Evolutionary conservation across 2,888 invertebrate species (phyloP).

Genomic region (Oscheius sp.): DNA sequence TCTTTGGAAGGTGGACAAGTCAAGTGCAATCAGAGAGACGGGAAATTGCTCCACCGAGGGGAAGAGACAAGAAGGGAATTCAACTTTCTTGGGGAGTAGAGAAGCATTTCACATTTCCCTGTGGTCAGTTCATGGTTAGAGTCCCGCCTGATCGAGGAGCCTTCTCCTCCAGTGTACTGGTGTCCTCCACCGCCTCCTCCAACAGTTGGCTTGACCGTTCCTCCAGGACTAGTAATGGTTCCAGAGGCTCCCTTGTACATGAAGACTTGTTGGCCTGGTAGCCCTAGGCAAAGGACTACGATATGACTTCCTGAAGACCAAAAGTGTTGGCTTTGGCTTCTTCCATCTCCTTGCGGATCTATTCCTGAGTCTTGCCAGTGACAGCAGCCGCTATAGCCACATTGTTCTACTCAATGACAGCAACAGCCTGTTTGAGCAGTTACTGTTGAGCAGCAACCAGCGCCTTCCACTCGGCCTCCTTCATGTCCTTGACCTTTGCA

Average conservation of each 20-base stretch:
- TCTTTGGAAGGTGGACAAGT: background rate
- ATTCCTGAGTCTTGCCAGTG: slow-evolving; percentile 24
- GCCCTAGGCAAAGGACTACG: too few species aligned
- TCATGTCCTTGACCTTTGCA: slow-evolving; percentile 1
- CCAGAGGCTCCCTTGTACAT: background rate
- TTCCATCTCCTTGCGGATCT: slow-evolving; percentile 28
- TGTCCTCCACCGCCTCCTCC: background rate
- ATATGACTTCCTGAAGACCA: too few species aligned
- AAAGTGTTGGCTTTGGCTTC: background rate
- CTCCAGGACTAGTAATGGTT: background rate
- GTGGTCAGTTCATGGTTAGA: background rate
- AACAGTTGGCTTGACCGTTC: background rate
- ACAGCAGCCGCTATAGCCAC: slow-evolving; percentile 2
- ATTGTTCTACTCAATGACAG: slow-evolving; percentile 20
- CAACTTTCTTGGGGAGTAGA: background rate
- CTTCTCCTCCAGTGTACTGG: too few species aligned
- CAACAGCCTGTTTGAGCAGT: slow-evolving; percentile 15
- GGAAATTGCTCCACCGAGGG: background rate
- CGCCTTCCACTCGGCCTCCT: slow-evolving; percentile 20
- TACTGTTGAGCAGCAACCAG: slow-evolving; percentile 12
- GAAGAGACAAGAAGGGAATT: background rate
- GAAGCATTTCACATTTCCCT: background rate
- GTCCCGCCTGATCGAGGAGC: too few species aligned
- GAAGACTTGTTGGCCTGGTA: background rate
- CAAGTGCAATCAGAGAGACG: background rate